Evolutionary conservation across 2,113 vertebrate species (phyloP), one percentile per base, ranked within the genome.

Genomic region (Serinus canaria): DNA sequence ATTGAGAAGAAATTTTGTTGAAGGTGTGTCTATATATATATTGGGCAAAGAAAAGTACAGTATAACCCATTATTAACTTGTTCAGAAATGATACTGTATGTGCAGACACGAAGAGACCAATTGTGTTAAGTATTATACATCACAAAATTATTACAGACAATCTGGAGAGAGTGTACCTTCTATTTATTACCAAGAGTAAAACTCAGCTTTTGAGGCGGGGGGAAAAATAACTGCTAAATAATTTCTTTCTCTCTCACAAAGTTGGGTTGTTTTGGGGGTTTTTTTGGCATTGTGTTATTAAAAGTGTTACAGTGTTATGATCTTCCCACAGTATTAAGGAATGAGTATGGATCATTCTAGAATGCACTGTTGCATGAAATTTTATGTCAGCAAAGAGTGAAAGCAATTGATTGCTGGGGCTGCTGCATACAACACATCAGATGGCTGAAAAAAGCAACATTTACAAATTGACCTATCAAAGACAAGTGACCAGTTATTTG

Each of bases 291-390:
- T 66, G 69, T 93, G 50, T 91, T 97, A 96, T 96, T 96, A 96
- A 96, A 97, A 97, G 94, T 95, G 90, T 96, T 95, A 94, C 82
- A 73, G 90, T 89, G n/a, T 95, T 90, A 82, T 18, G 18, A 64
- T 76, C n/a, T 97, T 63, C 91, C 77, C 56, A 47, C 85, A 95
- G 97, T 96, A 92, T 97, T 98, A 95, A 83, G 74, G 70, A 94
- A 85, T 44, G 53, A 55, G 33, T 89, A 62, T 84, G 58, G n/a
- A 88, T 87, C 63, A 35, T 90, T 95, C 70, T 64, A 78, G 84
- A 44, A 76, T 43, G 53, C 81, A 37, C 47, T 72, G 63, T 79
- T 95, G 93, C 84, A 52, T 97, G 92, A 87, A 58, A 96, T 66
- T 83, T 96, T 87, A 62, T 93, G 83, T 95, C 91, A 94, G 24